Evolutionary conservation across 2,797 vertebrate species (phyloP), one percentile per base, ranked within the genome.

Genomic region (Centroberyx gerrardi): DNA sequence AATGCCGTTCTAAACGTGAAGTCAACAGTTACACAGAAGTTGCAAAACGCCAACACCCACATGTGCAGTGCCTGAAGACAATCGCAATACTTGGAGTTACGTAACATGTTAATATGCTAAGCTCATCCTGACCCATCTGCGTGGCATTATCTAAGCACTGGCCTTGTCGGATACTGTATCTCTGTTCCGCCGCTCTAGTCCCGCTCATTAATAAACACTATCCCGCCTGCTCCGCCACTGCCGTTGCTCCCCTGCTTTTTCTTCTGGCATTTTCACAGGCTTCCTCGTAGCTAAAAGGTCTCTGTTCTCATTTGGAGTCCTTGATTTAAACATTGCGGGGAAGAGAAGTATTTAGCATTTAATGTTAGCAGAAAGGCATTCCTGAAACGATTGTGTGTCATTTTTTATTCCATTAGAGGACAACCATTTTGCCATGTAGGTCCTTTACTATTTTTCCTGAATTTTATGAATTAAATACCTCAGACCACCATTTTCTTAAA

Each of bases 41-140:
- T 60, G 72, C 51, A 74, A 64, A 85, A 49, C 55, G 71, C 58
- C 54, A 42, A 62, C 78, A 63, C 54, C 73, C 72, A 77, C 83
- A 73, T 44, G 58, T 10, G 3, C 68, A 52, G 7, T 29, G 74
- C 75, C 86, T 64, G 63, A 74, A 81, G 72, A 87, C 72, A 81
- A 81, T 75, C 77, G 15, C 70, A 71, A 68, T 62, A 68, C 81
- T 84, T 67, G 44, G 52, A 62, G 77, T 90, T 90, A 81, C 65
- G 56, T 88, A 90, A 91, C 64, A 73, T 70, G 68, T 83, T 87
- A 86, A 92, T 90, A 84, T 87, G 68, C 78, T 90, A 86, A 92
- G 88, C 86, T 83, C 85, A 81, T 76, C 74, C 81, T 86, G 87
- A 85, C 78, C 86, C 84, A 72, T 87, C 86, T 89, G 78, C 31